phyloP scores from a whole-genome alignment of 2,113 vertebrate species.

The Promerops cafer region DNA sequence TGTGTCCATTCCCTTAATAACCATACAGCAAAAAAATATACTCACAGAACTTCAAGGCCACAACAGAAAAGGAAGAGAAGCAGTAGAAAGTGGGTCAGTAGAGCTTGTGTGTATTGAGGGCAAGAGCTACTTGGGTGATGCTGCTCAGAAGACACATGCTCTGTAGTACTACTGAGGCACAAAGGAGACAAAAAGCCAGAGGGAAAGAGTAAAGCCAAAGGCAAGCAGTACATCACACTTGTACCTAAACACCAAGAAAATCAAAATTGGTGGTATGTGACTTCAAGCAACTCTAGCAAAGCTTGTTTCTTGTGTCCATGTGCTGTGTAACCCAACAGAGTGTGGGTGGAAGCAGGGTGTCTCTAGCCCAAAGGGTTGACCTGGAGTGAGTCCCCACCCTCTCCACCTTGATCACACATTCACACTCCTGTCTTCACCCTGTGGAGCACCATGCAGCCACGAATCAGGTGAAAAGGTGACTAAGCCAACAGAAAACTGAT shows the following conservation, averaged over 20 bases:
- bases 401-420: not conserved
- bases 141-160: not conserved
- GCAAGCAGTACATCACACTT: not conserved
- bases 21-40: not conserved
- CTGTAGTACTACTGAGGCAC: not conserved
- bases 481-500: not conserved
- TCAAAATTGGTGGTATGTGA: not conserved
- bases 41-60: not conserved
- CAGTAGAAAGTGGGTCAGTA: not conserved
- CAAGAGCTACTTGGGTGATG: not conserved
- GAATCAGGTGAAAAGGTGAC: not conserved
- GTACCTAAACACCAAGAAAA: not conserved
- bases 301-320: not conserved
- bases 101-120: not conserved
- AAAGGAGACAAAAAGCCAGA: not conserved
- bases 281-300: not conserved
- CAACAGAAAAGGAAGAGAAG: not conserved
- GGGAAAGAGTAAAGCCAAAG: not conserved
- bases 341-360: not conserved
- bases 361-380: not conserved
- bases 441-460: not conserved
- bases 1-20: not conserved
- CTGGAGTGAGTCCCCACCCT: not conserved
- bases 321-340: rapidly evolving
- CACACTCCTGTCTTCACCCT: not conserved